Percentiles rank a stretch among this genome's conserved stretches.
These are phyloP conservation scores for Spongia lamella DNA, from an alignment of 37 sponge, comb jelly and placozoan genomes.

Conservation along the genomic window DNA sequence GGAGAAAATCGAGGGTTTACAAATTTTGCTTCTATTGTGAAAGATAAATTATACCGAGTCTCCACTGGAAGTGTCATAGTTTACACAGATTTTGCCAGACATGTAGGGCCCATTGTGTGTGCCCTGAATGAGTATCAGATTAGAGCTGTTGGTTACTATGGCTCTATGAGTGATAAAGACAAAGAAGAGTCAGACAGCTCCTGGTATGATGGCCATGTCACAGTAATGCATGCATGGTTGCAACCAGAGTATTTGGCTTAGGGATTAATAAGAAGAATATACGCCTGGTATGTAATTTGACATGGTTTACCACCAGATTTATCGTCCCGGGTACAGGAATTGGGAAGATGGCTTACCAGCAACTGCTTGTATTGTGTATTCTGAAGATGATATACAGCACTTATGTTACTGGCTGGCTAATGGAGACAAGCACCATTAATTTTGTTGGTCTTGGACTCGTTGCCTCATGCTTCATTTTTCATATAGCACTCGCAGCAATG, in stretches of 20 bases:
- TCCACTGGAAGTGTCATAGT: background rate
- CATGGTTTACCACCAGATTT: conserved; percentile 1
- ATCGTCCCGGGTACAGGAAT: background rate
- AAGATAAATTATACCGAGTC: too few relatives aligned
- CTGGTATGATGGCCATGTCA: background rate
- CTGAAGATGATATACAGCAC: background rate
- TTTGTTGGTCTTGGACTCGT: too few relatives aligned
- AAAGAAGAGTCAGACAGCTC: background rate
- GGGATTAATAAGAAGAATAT: background rate
- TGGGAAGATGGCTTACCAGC: background rate
- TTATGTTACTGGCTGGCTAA: too few relatives aligned
- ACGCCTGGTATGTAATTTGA: background rate
- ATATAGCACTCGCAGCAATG: too few relatives aligned
- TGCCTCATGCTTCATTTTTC: too few relatives aligned
- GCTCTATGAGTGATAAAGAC: conserved; percentile 2
- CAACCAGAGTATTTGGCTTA: conserved; percentile 6
- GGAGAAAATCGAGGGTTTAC: too few relatives aligned
- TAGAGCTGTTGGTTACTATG: background rate
- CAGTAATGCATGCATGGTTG: conserved; percentile 6
- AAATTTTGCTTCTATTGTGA: too few relatives aligned
- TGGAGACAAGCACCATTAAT: too few relatives aligned
- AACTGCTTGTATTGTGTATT: conserved; percentile 3
- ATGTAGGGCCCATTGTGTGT: conserved; percentile 2
- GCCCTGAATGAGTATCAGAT: background rate
- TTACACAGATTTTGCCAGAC: conserved; percentile 7